Base-by-base conservation (phyloP, 2,113 vertebrate genomes). In the Eublepharis macularius region DNA sequence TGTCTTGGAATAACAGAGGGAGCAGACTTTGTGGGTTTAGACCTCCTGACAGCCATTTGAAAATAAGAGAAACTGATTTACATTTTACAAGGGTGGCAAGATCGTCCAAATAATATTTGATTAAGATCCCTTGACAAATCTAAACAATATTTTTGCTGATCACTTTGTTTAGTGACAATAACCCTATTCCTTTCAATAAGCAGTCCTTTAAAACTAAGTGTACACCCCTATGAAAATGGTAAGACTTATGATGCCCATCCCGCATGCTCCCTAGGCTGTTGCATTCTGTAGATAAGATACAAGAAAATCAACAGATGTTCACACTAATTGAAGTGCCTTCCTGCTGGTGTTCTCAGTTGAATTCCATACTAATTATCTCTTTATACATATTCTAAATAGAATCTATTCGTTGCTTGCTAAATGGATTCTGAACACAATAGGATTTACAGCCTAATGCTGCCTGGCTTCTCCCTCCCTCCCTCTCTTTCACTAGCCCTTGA, bases 271-370 rank as follows among this genome's bases (percentile, higher is more conserved):
- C 6, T 82, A 70, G 41, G 86, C 79, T 70, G 74, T 17, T 93
- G 92, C 76, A 91, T 92, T 90, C 80, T 76, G 86, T 88, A 94
- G 91, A 93, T 90, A 93, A 92, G 84, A 82, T 13, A 83, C 65
- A 1, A 87, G 70, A 41, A 87, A 89, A 91, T 70, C 78, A 87
- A 54, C 81, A 87, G 81, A 80, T 80, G 86, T 74, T 87, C 86
- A 83, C 36, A 34, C 65, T 82, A 82, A 81, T 75, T 88, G 65
- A 81, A 72, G 65, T 70, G 70, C 63, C 88, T 93, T 85, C 47
- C 83, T 79, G 81, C 41, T 73, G 66, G 7, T 83, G 63, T 45
- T 76, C 91, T 90, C 70, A 90, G 82, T 36, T 70, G 41, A 87
- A 90, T 81, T 34, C 86, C 77, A 57, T 49, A 76, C 63, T 90